Evolutionary conservation across 2,113 vertebrate genomes (phyloP).

Genomic region (Odontophorus gujanensis): DNA sequence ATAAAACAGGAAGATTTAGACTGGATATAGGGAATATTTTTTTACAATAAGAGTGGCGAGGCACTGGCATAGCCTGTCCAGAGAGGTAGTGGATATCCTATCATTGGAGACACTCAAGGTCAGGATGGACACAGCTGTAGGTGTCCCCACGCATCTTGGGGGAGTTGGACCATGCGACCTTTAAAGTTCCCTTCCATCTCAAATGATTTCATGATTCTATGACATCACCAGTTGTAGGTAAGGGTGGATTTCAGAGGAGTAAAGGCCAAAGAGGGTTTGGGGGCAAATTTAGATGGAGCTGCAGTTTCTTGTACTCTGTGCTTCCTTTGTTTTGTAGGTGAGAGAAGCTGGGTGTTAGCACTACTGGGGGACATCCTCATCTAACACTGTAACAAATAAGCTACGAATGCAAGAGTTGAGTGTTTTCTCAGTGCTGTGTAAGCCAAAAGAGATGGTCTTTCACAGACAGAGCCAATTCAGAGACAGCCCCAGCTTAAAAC

Average conservation of each 20-base stretch:
- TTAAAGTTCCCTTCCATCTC: too few species aligned
- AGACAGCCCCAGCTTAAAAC: background rate
- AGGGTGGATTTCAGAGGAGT: background rate
- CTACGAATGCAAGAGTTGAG: background rate
- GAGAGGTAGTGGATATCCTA: too few species aligned
- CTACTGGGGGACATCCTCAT: background rate
- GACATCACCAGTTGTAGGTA: background rate
- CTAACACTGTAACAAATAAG: background rate
- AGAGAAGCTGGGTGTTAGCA: background rate
- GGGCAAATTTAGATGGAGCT: background rate
- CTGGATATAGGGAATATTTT: too few species aligned
- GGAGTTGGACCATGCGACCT: too few species aligned
- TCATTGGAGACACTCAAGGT: too few species aligned
- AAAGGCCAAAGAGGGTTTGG: accelerated
- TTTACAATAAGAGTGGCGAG: too few species aligned
- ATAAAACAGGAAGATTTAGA: too few species aligned
- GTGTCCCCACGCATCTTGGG: too few species aligned
- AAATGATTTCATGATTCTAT: too few species aligned
- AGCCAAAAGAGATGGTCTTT: background rate
- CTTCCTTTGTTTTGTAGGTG: background rate
- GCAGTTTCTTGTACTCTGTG: background rate
- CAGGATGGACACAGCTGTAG: too few species aligned
- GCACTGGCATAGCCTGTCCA: too few species aligned
- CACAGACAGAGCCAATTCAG: background rate
- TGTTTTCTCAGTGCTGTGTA: background rate